Evolutionary conservation across 2,113 vertebrate species (phyloP).

Genomic region (Calidris pygmaea): DNA sequence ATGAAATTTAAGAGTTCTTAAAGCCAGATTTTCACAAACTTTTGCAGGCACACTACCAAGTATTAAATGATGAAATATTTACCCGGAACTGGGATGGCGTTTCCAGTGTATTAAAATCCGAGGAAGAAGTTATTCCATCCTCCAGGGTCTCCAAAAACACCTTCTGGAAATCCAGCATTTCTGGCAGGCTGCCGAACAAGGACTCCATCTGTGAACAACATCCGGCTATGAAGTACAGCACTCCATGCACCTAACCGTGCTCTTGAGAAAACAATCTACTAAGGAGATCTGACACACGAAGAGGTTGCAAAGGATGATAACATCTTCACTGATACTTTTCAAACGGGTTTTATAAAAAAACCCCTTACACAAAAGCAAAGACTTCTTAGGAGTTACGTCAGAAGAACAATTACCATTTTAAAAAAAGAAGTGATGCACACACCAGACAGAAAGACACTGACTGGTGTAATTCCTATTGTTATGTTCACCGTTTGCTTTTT

Average conservation of each 20-base stretch:
- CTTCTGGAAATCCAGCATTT: conserved; percentile 97
- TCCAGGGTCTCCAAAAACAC: conserved; percentile 96
- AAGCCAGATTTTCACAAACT: not conserved
- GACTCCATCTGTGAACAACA: conserved; percentile 88
- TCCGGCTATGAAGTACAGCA: not conserved
- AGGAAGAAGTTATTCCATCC: conserved; percentile 88
- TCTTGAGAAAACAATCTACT: not conserved
- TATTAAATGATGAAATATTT: not conserved
- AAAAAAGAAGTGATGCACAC: not conserved
- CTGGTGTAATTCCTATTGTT: not conserved
- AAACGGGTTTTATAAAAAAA: not conserved
- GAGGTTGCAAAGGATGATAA: not conserved
- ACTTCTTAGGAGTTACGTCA: not conserved
- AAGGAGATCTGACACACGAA: not conserved
- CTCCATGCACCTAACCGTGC: not conserved
- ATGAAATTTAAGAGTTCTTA: not conserved
- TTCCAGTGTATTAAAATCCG: conserved; percentile 89
- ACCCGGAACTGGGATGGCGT: conserved; percentile 94
- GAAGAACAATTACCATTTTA: not conserved
- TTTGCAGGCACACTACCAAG: not conserved
- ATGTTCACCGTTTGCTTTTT: not conserved
- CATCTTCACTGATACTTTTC: not conserved
- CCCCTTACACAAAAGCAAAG: not conserved
- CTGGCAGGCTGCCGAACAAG: conserved; percentile 94
- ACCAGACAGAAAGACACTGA: not conserved